phyloP scores from a whole-genome alignment of 2,113 vertebrate genomes.

The Capreolus pygargus region DNA sequence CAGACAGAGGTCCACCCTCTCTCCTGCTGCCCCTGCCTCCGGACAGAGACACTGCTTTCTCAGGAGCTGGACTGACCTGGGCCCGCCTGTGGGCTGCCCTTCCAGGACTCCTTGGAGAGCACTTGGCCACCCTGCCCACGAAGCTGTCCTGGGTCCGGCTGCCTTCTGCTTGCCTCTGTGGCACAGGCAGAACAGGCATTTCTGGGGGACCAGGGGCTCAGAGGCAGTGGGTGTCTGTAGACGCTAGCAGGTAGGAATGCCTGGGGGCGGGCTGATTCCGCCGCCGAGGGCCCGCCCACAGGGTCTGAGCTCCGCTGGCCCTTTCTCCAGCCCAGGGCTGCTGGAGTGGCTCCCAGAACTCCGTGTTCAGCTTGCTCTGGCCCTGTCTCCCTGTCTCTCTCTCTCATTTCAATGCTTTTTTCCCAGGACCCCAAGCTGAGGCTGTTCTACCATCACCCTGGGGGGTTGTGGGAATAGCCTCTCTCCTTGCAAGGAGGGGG shows the following conservation, averaged over 20 bases:
- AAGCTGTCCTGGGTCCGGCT: not conserved
- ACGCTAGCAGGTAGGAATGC: not conserved
- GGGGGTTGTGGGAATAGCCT: not conserved
- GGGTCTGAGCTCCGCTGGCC: not conserved
- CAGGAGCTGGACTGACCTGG: not conserved
- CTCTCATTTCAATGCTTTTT: not conserved
- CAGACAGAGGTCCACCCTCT: not conserved
- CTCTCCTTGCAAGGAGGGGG: not conserved
- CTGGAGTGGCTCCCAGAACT: not conserved
- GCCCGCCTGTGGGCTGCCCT: not conserved
- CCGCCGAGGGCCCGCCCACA: rapidly evolving
- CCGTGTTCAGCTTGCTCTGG: not conserved
- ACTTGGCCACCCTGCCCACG: not conserved
- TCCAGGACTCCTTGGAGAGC: not conserved
- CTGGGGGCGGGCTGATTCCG: not conserved
- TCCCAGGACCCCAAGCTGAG: not conserved
- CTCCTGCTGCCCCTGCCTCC: not conserved
- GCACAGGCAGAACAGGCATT: not conserved
- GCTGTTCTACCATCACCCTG: not conserved
- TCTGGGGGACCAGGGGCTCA: not conserved
- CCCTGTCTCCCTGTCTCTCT: not conserved
- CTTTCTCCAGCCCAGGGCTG: not conserved
- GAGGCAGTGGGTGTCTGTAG: not conserved
- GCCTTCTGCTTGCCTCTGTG: not conserved
- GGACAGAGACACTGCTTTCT: not conserved